Evolutionary conservation across 2,888 invertebrate species (phyloP), one percentile per base, ranked within the genome.

Genomic region (Luperina nickerlii): DNA sequence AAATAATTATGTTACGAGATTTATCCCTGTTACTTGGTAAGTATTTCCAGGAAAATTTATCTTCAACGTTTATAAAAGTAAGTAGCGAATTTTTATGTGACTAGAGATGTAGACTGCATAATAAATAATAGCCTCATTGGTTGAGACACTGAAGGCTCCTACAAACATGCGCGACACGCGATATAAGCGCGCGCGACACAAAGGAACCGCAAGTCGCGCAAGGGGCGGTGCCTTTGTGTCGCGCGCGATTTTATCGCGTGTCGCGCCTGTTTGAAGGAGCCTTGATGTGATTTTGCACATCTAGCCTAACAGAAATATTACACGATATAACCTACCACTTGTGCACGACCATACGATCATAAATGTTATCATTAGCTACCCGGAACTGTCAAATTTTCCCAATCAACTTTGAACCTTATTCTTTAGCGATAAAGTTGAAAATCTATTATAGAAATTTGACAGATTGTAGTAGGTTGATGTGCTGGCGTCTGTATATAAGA

Each of bases 1-100:
- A 63, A 74, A 67, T 81, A 74, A 67, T 81, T 68, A 42, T 15
- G 6, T 24, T 42, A 81, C 5, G n/a, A 70, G n/a, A 45, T 70
- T 70, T 66, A 57, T 27, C 2, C 18, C 20, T 54, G 24, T 13
- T 54, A 24, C 3, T 74, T n/a, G 13, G 13, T 20, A 13, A 48
- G 38, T 60, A 60, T 38, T 38, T 80, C 7, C 8, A 27, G 42
- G 13, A 11, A 32, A 62, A 32, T 42, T 42, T 9, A 75, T 24
- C 5, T 38, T 38, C 24, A 24, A 24, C 24, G 2, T 65, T 65
- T 38, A 38, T 65, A 38, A 11, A n/a, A 45, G 18, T 6, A n/a
- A 65, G 18, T 20, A 8, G 18, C 3, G 18, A 32, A n/a, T 32
- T 27, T 74, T 68, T n/a, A 38, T 68, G 4, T 42, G 18, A 27